phyloP scores from a whole-genome alignment of 2,888 invertebrate genomes.

The Corythucha ciliata region DNA sequence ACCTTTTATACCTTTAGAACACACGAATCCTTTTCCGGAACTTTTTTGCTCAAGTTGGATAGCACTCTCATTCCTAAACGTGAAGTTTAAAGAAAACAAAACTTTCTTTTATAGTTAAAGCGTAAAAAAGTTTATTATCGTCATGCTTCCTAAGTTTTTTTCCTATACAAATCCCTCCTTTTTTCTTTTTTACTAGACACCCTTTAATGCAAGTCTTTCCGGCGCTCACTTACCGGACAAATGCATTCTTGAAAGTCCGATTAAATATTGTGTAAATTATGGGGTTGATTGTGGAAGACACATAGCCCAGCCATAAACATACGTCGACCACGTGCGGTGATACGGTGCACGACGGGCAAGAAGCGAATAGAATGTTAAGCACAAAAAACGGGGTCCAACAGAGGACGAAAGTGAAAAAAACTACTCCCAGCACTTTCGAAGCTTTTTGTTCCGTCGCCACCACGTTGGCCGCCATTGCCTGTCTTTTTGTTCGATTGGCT shows the following conservation, averaged over 20 bases:
- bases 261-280: constrained; percentile 92
- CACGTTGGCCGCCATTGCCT: constrained; percentile 63
- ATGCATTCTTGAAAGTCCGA: constrained; percentile 76
- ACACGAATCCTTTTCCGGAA: too few relatives aligned
- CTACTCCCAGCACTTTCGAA: constrained; percentile 81
- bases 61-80: too few relatives aligned
- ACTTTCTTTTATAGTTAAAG: constrained; percentile 1
- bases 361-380: constrained; percentile 75
- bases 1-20: too few relatives aligned
- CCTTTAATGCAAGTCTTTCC: background rate
- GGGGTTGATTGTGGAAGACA: constrained; percentile 86
- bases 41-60: too few relatives aligned
- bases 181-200: background rate
- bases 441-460: constrained; percentile 92
- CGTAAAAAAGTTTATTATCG: too few relatives aligned
- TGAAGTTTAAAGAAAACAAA: too few relatives aligned
- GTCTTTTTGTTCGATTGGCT: constrained; percentile 40
- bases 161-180: constrained; percentile 1
- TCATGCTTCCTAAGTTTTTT: background rate
- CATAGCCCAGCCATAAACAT: constrained; percentile 86
- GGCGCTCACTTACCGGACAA: constrained; percentile 48
- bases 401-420: constrained; percentile 84
- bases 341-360: constrained; percentile 69
- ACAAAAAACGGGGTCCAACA: constrained; percentile 92
- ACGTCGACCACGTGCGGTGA: constrained; percentile 67